Conservation (phyloP, 2,888 invertebrate species). For the Eucriotettix oculatus region DNA sequence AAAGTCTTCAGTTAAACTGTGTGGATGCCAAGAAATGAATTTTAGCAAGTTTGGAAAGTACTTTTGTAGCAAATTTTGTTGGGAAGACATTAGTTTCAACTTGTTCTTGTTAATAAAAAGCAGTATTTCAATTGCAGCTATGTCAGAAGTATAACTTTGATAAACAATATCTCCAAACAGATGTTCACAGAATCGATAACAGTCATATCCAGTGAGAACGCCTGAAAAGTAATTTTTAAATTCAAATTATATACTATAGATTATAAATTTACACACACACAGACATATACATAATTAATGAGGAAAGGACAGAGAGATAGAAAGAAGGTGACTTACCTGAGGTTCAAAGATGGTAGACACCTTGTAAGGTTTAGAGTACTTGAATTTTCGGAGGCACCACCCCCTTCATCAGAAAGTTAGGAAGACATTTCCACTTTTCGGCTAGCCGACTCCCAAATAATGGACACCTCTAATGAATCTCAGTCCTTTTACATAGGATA, state of each 20-base stretch:
- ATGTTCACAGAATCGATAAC: conserved; percentile 7
- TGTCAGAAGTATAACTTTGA: conserved; percentile 12
- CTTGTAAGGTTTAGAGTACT: no score
- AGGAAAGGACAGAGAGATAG: no score
- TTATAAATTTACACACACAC: not conserved
- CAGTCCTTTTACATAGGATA: no score
- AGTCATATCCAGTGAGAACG: conserved; percentile 5
- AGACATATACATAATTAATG: no score
- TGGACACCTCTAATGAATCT: no score
- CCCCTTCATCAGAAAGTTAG: no score
- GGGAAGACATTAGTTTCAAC: not conserved
- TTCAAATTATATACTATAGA: not conserved
- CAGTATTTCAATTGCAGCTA: conserved; percentile 11
- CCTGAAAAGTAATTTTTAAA: conserved; percentile 3
- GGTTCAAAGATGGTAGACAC: no score
- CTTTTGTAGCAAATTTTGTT: conserved; percentile 3
- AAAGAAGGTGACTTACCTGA: no score
- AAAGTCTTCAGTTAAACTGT: conserved; percentile 10
- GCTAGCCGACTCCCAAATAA: no score
- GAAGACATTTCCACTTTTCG: no score
- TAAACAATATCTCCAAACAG: conserved; percentile 10
- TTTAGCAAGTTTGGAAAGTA: conserved; percentile 12
- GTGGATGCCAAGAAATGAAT: conserved; percentile 11
- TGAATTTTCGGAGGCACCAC: no score
- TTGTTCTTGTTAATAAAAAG: conserved; percentile 6